Evolutionary conservation across 2,888 invertebrate genomes (phyloP).

Genomic region (Euproctis similis): DNA sequence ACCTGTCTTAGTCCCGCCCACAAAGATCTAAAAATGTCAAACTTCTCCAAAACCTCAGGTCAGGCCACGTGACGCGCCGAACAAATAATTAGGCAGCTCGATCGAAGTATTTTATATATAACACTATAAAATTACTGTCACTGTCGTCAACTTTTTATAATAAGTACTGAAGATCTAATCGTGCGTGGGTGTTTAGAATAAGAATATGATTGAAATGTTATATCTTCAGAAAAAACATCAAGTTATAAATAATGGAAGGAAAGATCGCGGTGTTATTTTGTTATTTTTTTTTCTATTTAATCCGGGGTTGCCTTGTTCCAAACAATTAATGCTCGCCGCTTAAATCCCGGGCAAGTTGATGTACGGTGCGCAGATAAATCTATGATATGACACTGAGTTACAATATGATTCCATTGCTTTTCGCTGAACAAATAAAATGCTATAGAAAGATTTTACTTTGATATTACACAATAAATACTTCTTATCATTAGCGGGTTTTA

Average conservation of each 20-base stretch:
- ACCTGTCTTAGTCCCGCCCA: no score
- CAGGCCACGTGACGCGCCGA: no score
- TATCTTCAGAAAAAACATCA: slow-evolving; percentile 8
- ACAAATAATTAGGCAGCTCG: not conserved
- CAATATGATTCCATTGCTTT: no score
- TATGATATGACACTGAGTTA: slow-evolving; percentile 15
- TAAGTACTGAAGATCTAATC: slow-evolving; percentile 15
- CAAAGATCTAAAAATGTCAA: no score
- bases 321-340: slow-evolving; percentile 64
- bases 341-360: slow-evolving; percentile 39
- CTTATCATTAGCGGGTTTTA: no score
- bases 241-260: slow-evolving; percentile 19
- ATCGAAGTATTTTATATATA: slow-evolving; percentile 3
- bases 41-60: not conserved
- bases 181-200: slow-evolving; percentile 16
- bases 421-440: no score
- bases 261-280: slow-evolving; percentile 25
- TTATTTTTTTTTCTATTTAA: slow-evolving; percentile 32
- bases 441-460: no score
- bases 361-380: slow-evolving; percentile 35
- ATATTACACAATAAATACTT: no score
- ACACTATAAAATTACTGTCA: slow-evolving; percentile 13
- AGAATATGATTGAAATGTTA: slow-evolving; percentile 1
- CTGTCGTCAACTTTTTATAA: slow-evolving; percentile 19
- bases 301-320: slow-evolving; percentile 44